phyloP scores from a whole-genome alignment of 2,888 invertebrate genomes.

The Neria commutata region DNA sequence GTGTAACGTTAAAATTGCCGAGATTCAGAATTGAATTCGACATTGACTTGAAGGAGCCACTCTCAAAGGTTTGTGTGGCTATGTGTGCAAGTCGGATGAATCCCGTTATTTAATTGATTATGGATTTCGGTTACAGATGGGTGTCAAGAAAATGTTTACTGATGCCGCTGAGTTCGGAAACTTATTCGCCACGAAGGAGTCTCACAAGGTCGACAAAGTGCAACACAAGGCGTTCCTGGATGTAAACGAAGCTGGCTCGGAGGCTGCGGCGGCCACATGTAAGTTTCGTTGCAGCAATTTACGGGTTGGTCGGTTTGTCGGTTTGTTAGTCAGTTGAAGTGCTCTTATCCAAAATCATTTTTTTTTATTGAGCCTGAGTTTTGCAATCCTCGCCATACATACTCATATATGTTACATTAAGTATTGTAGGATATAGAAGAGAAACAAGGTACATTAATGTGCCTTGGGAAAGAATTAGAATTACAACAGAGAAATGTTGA shows the following conservation, averaged over 20 bases:
- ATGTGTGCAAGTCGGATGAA: neutral
- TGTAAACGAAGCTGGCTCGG: slow-evolving; percentile 87
- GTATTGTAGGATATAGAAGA: too few relatives aligned
- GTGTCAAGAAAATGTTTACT: slow-evolving; percentile 71
- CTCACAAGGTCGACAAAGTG: slow-evolving; percentile 72
- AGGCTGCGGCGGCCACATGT: slow-evolving; percentile 82
- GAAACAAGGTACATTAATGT: too few relatives aligned
- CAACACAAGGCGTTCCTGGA: slow-evolving; percentile 86
- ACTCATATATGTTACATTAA: too few relatives aligned
- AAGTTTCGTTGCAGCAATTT: too few relatives aligned
- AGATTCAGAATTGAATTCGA: slow-evolving; percentile 81
- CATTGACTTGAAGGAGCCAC: slow-evolving; percentile 67
- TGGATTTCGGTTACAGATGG: slow-evolving; percentile 69
- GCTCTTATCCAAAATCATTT: neutral
- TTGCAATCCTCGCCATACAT: too few relatives aligned
- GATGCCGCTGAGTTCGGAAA: slow-evolving; percentile 68
- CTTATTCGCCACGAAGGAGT: slow-evolving; percentile 63
- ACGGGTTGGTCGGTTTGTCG: too few relatives aligned
- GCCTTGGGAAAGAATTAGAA: too few relatives aligned
- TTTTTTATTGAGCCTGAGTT: too few relatives aligned
- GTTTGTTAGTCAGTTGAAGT: too few relatives aligned
- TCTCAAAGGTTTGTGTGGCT: slow-evolving; percentile 66
- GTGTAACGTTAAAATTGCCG: slow-evolving; percentile 71
- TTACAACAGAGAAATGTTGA: too few relatives aligned
- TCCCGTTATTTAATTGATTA: neutral